Base-by-base conservation (phyloP, 2,797 vertebrate genomes). In the Odontamblyopus lacepedii region DNA sequence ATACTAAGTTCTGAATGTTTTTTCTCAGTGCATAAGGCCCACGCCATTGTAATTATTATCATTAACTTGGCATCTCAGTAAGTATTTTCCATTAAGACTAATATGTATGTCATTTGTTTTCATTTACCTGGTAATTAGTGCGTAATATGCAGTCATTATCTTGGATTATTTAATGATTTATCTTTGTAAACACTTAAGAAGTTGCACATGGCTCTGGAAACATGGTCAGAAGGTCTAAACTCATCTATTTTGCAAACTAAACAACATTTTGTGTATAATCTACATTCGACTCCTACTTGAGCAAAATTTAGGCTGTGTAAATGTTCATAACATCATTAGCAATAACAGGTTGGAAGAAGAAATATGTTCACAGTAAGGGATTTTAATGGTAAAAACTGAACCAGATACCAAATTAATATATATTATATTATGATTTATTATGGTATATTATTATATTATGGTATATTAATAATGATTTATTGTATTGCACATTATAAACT, bases 1-100 rank as follows among this genome's bases (percentile, higher is more conserved):
- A 72, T 76, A 60, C 56, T 67, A 9, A 55, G 11, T 32, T 30
- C 65, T 67, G 44, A 27, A 29, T 50, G 64, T 18, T 50, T 64
- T 50, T 27, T 44, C 50, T 48, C 16, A 30, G 44, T 51, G 15
- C 44, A 64, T 48, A 50, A 50, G 26, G 50, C 15, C 16, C 44
- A 29, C 13, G 19, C 50, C 15, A 29, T 5, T 51, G 44, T 66
- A 18, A 66, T 66, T 50, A 50, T 50, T n/a, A 27, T 66, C 64
- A 50, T 51, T 51, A 66, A 30, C 13, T 29, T 29, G 44, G 12
- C 5, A 27, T 48, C 64, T 50, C 44, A 30, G 44, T 18, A 44
- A 66, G 44, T 51, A 50, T 50, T 11, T 29, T 29, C 64, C 44
- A 66, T 50, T 26, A 66, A 50, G 44, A 50, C 44, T 29, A 30